Conservation (phyloP, 2,113 vertebrate species). For the Sinocyclocheilus maitianheensis region DNA sequence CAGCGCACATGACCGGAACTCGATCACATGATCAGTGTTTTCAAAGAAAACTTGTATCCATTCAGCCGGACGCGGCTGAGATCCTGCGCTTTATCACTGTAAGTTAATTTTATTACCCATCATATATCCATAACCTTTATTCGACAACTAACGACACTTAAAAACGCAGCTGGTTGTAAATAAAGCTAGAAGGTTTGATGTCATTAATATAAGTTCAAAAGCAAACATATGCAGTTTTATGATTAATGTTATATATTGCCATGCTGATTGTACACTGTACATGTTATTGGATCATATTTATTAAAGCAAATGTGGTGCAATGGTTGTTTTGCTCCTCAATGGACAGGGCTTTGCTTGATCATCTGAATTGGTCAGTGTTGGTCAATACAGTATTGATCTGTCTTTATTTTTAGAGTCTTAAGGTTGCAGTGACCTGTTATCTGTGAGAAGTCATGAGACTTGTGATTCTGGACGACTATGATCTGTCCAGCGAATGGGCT, state of each 20-base stretch:
- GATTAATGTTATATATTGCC: too few species aligned
- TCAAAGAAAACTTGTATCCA: constrained; percentile 39
- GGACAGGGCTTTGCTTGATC: not conserved
- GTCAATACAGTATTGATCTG: not conserved
- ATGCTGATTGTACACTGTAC: not conserved
- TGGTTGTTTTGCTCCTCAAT: not conserved
- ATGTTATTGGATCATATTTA: not conserved
- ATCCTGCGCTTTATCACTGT: constrained; percentile 23
- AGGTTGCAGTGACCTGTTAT: not conserved
- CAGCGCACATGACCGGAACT: constrained; percentile 54
- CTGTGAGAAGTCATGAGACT: constrained; percentile 82
- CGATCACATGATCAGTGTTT: constrained; percentile 57
- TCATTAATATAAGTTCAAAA: not conserved
- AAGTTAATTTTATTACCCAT: not conserved
- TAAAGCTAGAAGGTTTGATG: not conserved
- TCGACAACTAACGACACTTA: not conserved
- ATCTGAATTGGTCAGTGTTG: not conserved
- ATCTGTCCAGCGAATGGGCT: constrained; percentile 94
- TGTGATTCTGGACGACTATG: constrained; percentile 94
- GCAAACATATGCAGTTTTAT: not conserved
- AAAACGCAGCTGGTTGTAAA: not conserved
- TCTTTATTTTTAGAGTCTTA: constrained; percentile 13
- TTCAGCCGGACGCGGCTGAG: constrained; percentile 18
- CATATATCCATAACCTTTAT: not conserved
- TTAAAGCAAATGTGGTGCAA: not conserved